Evolutionary conservation across 2,797 vertebrate genomes (phyloP).

Genomic region (Sebastes steindachneri): DNA sequence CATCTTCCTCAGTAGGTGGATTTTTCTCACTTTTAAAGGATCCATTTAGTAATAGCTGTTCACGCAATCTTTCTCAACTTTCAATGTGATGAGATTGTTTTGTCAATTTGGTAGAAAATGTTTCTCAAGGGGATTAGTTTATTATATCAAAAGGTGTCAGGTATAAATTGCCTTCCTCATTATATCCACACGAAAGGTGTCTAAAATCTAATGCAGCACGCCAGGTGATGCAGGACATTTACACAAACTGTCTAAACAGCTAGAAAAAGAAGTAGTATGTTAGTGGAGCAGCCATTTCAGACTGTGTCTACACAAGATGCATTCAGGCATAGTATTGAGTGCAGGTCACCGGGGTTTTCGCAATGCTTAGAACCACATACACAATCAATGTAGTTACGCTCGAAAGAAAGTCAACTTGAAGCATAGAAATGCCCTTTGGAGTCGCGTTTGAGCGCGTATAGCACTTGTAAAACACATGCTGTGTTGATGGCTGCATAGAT

Average conservation of each 20-base stretch:
- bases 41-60: neutral
- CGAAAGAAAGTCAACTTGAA: neutral
- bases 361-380: neutral
- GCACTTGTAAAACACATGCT: neutral
- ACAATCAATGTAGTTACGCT: neutral
- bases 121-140: neutral
- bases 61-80: neutral
- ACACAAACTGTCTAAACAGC: neutral
- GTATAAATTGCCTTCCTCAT: neutral
- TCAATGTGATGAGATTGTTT: neutral
- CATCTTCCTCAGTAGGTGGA: neutral
- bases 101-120: neutral
- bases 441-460: neutral
- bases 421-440: neutral
- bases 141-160: neutral
- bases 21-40: neutral
- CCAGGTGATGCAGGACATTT: neutral
- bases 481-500: neutral
- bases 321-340: neutral
- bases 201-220: neutral
- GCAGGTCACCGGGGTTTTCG: neutral
- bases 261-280: neutral
- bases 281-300: neutral
- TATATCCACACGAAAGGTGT: neutral
- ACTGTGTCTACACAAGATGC: neutral